Percentiles rank a stretch among this genome's conserved stretches.
Evolutionary conservation across 2,797 vertebrate species (phyloP).

Genomic region (Falco berigora): DNA sequence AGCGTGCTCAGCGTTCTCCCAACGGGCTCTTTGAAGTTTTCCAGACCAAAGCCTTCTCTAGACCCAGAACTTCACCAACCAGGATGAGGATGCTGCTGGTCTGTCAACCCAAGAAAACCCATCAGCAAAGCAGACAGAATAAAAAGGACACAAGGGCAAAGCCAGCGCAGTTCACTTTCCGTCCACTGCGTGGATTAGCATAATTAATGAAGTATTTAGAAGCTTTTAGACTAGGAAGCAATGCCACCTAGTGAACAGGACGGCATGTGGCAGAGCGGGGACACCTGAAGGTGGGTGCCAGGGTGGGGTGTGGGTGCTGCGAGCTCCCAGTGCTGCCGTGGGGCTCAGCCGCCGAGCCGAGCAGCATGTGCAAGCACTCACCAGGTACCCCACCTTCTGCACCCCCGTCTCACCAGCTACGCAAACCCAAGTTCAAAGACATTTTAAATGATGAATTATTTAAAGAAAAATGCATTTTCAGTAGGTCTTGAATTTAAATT

Average conservation of each 20-base stretch:
- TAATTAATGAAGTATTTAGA: constrained; percentile 31
- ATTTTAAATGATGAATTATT: constrained; percentile 49
- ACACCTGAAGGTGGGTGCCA: neutral
- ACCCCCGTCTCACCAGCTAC: neutral
- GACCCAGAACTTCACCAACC: neutral
- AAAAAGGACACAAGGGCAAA: neutral
- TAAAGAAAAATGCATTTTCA: constrained; percentile 46
- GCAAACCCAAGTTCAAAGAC: constrained; percentile 45
- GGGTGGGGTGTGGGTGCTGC: neutral
- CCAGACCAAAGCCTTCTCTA: neutral
- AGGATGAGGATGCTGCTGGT: neutral
- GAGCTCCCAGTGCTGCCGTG: neutral
- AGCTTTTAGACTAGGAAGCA: constrained; percentile 10
- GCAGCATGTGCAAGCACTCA: neutral
- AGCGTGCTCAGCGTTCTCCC: neutral
- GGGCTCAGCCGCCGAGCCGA: neutral
- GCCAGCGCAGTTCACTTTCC: neutral
- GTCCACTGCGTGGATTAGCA: neutral
- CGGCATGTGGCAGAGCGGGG: neutral
- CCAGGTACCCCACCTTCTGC: neutral
- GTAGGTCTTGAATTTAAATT: constrained; percentile 44
- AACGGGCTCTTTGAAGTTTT: neutral
- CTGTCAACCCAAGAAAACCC: neutral
- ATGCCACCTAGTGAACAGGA: constrained; percentile 55
- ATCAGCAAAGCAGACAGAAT: neutral